Evolutionary conservation across 2,113 vertebrate genomes (phyloP).

Genomic region (Anolis carolinensis): DNA sequence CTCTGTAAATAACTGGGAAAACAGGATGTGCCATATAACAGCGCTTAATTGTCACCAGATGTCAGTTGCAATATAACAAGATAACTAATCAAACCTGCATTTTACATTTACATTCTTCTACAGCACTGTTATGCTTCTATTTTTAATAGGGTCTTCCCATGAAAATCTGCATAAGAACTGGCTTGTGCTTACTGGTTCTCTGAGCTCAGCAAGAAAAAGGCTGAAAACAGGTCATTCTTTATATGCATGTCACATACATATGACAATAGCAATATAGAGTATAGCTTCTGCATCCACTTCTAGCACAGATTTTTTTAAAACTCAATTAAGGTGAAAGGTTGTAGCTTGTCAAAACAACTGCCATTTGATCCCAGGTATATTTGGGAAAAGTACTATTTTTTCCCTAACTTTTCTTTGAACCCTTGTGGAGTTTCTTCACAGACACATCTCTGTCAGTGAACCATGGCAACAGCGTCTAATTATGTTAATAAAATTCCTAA

Average conservation of each 20-base stretch:
- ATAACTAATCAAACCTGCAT: slow-evolving; percentile 9
- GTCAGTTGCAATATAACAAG: slow-evolving; percentile 10
- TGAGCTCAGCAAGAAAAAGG: slow-evolving; percentile 1
- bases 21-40: not conserved
- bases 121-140: slow-evolving; percentile 7
- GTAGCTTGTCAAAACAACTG: not conserved
- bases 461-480: not conserved
- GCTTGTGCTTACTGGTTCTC: not conserved
- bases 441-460: not conserved
- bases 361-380: not conserved
- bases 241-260: not conserved
- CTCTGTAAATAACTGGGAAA: slow-evolving; percentile 3
- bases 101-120: slow-evolving; percentile 33
- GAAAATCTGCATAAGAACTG: not conserved
- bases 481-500: not conserved
- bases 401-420: not conserved
- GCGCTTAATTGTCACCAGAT: slow-evolving; percentile 19
- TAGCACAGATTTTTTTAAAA: not conserved
- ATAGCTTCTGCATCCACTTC: not conserved
- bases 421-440: not conserved
- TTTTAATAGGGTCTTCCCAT: not conserved
- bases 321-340: not conserved
- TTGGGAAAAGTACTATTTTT: not conserved
- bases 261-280: not conserved
- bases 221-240: slow-evolving; percentile 4